A percentile compares a stretch with the other conserved stretches of the same genome.
phyloP scores from a whole-genome alignment of 2,113 vertebrate genomes.

The Phodopus roborovskii region DNA sequence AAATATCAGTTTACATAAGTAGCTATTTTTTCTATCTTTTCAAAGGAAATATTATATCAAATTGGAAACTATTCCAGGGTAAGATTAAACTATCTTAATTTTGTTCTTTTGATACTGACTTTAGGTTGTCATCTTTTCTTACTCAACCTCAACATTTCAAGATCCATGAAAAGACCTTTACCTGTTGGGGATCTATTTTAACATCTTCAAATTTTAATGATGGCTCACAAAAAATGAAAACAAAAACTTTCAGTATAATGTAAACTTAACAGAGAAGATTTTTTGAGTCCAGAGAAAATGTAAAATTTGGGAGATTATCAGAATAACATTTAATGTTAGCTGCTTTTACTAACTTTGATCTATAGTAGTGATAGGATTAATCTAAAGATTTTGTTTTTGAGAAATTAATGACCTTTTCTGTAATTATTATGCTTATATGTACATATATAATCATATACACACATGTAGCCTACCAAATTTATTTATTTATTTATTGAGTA shows the following conservation, averaged over 20 bases:
- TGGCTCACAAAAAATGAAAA: neutral
- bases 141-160: neutral
- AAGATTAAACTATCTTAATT: neutral
- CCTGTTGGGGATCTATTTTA: neutral
- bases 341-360: neutral
- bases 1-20: neutral
- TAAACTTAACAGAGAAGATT: constrained; percentile 8
- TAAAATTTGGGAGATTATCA: neutral
- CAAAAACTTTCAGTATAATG: neutral
- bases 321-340: neutral
- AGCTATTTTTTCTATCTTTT: constrained; percentile 28
- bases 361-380: neutral
- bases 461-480: neutral
- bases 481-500: neutral
- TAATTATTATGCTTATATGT: neutral
- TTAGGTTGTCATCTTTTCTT: neutral
- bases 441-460: neutral
- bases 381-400: neutral
- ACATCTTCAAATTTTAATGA: neutral
- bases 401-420: neutral
- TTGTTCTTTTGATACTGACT: neutral
- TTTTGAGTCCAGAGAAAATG: neutral
- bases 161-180: neutral
- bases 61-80: neutral
- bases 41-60: constrained; percentile 14